Base-by-base conservation (phyloP, 2,888 invertebrate genomes). In the Calameuta idolon region DNA sequence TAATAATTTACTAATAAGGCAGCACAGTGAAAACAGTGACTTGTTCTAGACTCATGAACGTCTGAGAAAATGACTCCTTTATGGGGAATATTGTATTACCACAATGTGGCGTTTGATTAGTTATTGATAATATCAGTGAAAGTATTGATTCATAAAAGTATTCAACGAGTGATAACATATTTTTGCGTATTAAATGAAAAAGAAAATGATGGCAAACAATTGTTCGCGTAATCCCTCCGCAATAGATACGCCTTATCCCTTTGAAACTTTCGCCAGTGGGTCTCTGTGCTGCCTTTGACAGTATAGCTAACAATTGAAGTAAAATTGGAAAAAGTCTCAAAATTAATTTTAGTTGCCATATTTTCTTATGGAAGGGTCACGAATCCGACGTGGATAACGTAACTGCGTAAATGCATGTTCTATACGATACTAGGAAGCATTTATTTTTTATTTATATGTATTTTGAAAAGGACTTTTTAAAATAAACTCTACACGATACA, bases 371-470 rank as follows among this genome's bases (percentile, higher is more conserved):
- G 75, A 76, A 76, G 74, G 33, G 12, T 78, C 76, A 37, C 34
- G 30, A 74, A 77, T 80, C 74, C 77, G 75, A 75, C 73, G 77
- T 55, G 76, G 78, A 80, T 75, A 55, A 77, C 79, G 80, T 75
- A 76, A 80, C 77, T 80, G 79, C 75, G 82, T 82, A 79, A 83
- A 86, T 80, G 81, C 87, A 87, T 87, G 85, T 87, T 88, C 82
- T 87, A 85, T 80, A 84, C 84, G 82, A 82, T 81, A 87, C 83
- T 87, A 84, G 84, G 84, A 88, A 85, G 85, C 88, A 87, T 88
- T 89, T 87, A 87, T 88, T 88, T 89, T 90, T 89, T 87, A 87
- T 87, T 88, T 87, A 86, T 85, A 85, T 89, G 87, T 89, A 90
- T 86, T 88, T 89, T 88, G 78, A 82, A 85, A 84, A 83, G 71